Percentiles rank a stretch among this genome's conserved stretches.
These are phyloP conservation scores for Pipistrellus pipistrellus DNA, from an alignment of 2,797 vertebrate species.

Conservation along the genomic window DNA sequence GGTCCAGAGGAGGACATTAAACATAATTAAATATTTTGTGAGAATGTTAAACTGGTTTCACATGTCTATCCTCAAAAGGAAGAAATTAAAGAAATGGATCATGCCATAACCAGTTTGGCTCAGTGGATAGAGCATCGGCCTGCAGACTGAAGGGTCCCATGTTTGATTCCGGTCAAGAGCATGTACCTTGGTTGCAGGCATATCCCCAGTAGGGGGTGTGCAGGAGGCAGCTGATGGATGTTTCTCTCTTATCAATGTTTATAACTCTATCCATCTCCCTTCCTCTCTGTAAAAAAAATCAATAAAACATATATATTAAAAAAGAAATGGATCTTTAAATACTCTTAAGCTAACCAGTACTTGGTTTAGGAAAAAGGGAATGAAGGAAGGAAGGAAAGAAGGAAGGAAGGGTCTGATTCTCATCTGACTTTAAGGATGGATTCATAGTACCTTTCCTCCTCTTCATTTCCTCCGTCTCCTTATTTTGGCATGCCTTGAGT, in stretches of 20 bases:
- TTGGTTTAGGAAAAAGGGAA: background rate
- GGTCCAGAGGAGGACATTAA: conserved; percentile 24
- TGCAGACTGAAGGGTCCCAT: too few species aligned
- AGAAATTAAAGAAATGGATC: background rate
- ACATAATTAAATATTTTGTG: background rate
- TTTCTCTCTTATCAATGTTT: too few species aligned
- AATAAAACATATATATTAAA: too few species aligned
- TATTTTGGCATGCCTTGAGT: background rate
- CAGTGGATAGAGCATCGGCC: too few species aligned
- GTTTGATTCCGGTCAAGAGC: too few species aligned
- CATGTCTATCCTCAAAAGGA: background rate
- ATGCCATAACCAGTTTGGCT: too few species aligned
- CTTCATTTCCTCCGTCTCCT: background rate
- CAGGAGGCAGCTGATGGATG: too few species aligned
- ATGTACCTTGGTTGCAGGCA: too few species aligned
- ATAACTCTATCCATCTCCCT: too few species aligned
- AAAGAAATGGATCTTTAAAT: background rate
- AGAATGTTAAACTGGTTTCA: conserved; percentile 2
- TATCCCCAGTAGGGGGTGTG: too few species aligned
- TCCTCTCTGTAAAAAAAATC: too few species aligned
- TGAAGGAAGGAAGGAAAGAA: background rate
- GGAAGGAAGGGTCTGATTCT: background rate
- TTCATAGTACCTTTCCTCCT: background rate
- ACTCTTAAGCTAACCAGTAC: background rate
- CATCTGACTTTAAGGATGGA: background rate